These are phyloP conservation scores for Pseudomyrmex flavicornis DNA, from an alignment of 1,140 invertebrate genomes.

Conservation along the genomic window DNA sequence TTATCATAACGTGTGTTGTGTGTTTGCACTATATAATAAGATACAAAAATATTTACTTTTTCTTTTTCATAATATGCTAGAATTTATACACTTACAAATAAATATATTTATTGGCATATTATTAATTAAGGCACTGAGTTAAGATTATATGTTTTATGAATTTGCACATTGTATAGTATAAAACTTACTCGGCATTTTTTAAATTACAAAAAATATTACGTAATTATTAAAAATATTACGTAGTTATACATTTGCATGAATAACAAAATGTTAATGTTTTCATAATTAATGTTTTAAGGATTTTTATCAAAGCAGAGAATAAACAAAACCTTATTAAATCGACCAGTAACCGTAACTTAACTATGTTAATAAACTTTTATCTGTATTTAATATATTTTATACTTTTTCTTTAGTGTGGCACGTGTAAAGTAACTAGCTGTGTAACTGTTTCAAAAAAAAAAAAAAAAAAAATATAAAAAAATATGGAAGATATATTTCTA, in stretches of 20 bases:
- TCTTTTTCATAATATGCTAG: neutral
- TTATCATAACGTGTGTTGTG: neutral
- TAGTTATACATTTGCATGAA: neutral
- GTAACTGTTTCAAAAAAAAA: conserved; percentile 1
- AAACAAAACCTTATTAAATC: conserved; percentile 26
- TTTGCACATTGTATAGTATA: neutral
- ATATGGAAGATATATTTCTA: neutral
- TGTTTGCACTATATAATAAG: conserved; percentile 14
- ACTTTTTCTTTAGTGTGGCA: conserved; percentile 40
- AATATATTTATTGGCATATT: conserved; percentile 35
- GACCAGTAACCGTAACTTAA: conserved; percentile 17
- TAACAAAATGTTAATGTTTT: neutral
- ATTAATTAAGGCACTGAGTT: conserved; percentile 14
- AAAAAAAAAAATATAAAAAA: neutral
- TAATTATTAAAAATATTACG: neutral
- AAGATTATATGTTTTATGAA: neutral
- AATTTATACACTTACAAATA: conserved; percentile 7
- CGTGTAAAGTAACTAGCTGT: conserved; percentile 11
- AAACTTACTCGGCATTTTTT: neutral
- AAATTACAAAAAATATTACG: neutral
- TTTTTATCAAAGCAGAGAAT: conserved; percentile 4
- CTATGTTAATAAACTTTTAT: neutral
- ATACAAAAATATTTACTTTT: conserved; percentile 4
- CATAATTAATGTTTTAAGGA: conserved; percentile 27
- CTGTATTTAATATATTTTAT: conserved; percentile 40